phyloP scores from a whole-genome alignment of 2,113 vertebrate species.

The Condylura cristata region DNA sequence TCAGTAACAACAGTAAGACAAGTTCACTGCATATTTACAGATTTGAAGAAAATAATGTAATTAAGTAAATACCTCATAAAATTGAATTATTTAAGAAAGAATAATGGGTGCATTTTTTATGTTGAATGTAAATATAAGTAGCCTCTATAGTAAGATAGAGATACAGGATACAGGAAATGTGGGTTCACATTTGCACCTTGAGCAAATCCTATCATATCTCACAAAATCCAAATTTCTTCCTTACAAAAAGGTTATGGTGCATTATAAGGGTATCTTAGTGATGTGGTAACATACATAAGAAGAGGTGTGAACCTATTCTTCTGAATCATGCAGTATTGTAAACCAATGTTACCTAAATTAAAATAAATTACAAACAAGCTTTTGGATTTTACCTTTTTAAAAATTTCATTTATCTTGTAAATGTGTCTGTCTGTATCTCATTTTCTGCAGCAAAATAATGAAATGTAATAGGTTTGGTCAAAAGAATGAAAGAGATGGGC shows the following conservation, averaged over 20 bases:
- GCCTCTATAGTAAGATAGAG: accelerated
- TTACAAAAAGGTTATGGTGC: not conserved
- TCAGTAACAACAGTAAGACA: not conserved
- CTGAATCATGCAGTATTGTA: too few relatives aligned
- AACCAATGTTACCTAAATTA: too few relatives aligned
- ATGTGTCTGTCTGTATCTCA: not conserved
- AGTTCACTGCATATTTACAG: not conserved
- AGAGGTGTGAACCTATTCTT: too few relatives aligned
- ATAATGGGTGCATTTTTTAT: not conserved
- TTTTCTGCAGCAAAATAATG: not conserved
- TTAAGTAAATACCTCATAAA: not conserved
- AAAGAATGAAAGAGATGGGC: not conserved
- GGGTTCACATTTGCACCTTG: not conserved
- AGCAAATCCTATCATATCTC: not conserved
- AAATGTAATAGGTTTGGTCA: not conserved
- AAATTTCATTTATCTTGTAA: not conserved
- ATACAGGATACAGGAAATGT: not conserved
- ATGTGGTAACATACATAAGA: too few relatives aligned
- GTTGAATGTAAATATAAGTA: not conserved
- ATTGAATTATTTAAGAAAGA: not conserved
- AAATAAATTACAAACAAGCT: not conserved
- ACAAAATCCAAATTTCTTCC: not conserved
- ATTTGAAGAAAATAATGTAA: not conserved
- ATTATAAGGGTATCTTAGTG: too few relatives aligned
- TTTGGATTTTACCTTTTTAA: not conserved